A percentile compares a stretch with the other conserved stretches of the same genome.
phyloP scores from a whole-genome alignment of 2,113 vertebrate genomes.

The Bos taurus region DNA sequence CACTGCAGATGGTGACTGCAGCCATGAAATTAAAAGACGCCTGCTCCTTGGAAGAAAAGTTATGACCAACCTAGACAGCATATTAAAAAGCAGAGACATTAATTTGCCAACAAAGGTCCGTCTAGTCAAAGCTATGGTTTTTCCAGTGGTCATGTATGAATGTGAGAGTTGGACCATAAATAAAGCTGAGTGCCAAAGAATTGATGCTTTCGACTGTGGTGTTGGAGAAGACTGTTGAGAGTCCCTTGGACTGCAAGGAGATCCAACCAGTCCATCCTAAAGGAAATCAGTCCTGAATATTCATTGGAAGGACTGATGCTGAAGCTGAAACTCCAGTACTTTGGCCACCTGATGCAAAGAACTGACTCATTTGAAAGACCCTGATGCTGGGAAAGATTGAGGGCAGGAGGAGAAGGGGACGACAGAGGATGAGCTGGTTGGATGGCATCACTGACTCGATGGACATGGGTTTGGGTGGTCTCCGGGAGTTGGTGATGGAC shows the following conservation, averaged over 20 bases:
- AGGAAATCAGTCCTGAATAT: no score
- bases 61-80: background rate
- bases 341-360: no score
- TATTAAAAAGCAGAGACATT: background rate
- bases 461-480: background rate
- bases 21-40: background rate
- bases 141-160: background rate
- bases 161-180: background rate
- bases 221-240: no score
- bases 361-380: background rate
- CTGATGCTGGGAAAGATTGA: background rate
- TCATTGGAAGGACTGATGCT: no score
- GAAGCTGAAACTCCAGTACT: no score
- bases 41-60: background rate
- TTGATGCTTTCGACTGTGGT: background rate
- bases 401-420: background rate
- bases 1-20: background rate
- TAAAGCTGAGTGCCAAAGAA: accelerated
- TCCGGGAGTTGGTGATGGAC: background rate
- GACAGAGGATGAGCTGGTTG: background rate
- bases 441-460: background rate
- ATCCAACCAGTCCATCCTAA: no score
- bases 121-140: background rate
- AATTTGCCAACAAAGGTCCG: background rate
- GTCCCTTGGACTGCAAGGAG: no score